These are phyloP conservation scores for Carabus problematicus DNA, from an alignment of 2,888 invertebrate genomes.

Conservation along the genomic window DNA sequence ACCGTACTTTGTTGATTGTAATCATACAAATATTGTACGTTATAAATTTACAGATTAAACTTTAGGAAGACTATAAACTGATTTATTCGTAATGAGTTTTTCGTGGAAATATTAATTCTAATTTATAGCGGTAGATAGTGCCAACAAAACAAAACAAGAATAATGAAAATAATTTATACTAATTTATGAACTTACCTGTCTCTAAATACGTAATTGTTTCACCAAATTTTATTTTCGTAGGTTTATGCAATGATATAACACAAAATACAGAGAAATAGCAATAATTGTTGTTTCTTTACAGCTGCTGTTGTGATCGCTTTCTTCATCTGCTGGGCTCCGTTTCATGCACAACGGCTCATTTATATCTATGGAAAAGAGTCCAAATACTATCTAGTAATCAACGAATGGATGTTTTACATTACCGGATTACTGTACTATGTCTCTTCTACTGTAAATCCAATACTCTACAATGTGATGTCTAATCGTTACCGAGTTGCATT, in stretches of 20 bases:
- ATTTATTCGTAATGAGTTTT: no score
- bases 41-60: no score
- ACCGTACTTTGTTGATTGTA: no score
- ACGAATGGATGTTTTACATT: slow-evolving; percentile 80
- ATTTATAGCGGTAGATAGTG: no score
- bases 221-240: background rate
- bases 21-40: no score
- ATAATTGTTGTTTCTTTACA: slow-evolving; percentile 58
- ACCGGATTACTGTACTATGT: slow-evolving; percentile 86
- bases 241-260: background rate
- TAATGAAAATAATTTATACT: no score
- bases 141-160: no score
- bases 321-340: slow-evolving; percentile 96
- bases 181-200: no score
- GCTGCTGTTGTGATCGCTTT: slow-evolving; percentile 93
- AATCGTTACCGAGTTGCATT: slow-evolving; percentile 80
- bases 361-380: slow-evolving; percentile 75
- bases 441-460: slow-evolving; percentile 81
- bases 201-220: background rate
- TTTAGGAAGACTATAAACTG: no score
- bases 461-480: slow-evolving; percentile 84
- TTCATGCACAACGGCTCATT: slow-evolving; percentile 89
- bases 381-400: slow-evolving; percentile 70
- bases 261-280: background rate
- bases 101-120: no score